A percentile compares a stretch with the other conserved stretches of the same genome.
Evolutionary conservation across 2,888 invertebrate species (phyloP).

Genomic region (Drosophila cyrtoloma): DNA sequence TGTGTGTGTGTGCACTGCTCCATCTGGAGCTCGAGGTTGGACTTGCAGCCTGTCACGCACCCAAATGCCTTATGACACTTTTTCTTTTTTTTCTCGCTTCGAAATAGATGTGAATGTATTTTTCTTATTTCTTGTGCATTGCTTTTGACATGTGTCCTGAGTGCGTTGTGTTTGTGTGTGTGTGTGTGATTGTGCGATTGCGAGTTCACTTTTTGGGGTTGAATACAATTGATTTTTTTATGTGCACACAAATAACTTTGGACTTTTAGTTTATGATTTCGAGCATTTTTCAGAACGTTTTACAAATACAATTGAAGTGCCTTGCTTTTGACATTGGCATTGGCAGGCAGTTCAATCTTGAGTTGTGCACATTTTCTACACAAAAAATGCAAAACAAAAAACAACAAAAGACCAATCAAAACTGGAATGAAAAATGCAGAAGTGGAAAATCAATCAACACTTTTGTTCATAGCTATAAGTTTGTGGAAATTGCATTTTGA

Average conservation of each 20-base stretch:
- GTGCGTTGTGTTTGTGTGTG: conserved; percentile 33
- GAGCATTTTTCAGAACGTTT: conserved; percentile 17
- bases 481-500: neutral
- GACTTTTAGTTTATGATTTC: conserved; percentile 29
- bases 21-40: conserved; percentile 34
- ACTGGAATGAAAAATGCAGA: neutral
- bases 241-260: conserved; percentile 61
- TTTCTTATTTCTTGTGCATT: conserved; percentile 33
- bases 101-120: conserved; percentile 36
- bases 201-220: conserved; percentile 49
- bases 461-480: neutral
- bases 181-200: conserved; percentile 33
- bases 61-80: conserved; percentile 76
- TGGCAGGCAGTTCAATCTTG: conserved; percentile 33
- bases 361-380: neutral
- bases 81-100: conserved; percentile 48
- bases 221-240: conserved; percentile 71
- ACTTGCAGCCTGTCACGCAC: conserved; percentile 35
- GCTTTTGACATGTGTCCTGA: conserved; percentile 73
- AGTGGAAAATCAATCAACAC: neutral
- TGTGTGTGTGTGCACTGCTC: conserved; percentile 26
- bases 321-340: conserved; percentile 64
- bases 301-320: conserved; percentile 36
- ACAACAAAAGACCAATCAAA: conserved; percentile 6
- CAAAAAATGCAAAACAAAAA: neutral